Percentiles rank a stretch among this genome's conserved stretches.
Conservation (phyloP, 2,797 vertebrate species). For the Dermochelys coriacea region DNA sequence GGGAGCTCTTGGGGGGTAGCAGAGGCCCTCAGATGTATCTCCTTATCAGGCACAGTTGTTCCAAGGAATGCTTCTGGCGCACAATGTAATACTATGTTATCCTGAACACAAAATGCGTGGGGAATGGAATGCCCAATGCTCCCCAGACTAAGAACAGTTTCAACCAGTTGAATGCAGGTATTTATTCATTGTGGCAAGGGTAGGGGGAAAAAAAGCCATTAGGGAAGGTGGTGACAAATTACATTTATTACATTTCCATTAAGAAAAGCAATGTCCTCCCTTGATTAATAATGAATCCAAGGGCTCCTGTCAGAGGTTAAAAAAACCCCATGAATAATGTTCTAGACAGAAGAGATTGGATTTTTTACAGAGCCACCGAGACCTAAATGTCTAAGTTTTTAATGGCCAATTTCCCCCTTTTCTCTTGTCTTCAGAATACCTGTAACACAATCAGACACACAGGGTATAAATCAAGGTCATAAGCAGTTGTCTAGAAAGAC, state of each 20-base stretch:
- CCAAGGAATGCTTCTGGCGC: background rate
- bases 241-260: background rate
- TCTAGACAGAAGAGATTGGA: background rate
- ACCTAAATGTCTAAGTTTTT: background rate
- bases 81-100: background rate
- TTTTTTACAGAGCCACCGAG: background rate
- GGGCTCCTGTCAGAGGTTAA: background rate
- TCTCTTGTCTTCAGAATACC: background rate
- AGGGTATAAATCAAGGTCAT: background rate
- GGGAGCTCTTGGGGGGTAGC: background rate
- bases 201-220: background rate
- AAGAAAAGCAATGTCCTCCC: background rate
- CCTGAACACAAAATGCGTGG: fast-evolving
- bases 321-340: background rate
- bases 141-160: background rate
- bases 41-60: background rate
- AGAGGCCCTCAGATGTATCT: background rate
- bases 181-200: background rate
- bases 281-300: background rate
- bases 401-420: background rate
- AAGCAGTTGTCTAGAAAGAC: background rate
- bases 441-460: background rate
- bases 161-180: background rate
- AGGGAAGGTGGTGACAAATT: background rate
- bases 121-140: background rate